A percentile compares a stretch with the other conserved stretches of the same genome.
These are phyloP conservation scores for Drosophila meridiana DNA, from an alignment of 2,888 invertebrate species.

Conservation along the genomic window DNA sequence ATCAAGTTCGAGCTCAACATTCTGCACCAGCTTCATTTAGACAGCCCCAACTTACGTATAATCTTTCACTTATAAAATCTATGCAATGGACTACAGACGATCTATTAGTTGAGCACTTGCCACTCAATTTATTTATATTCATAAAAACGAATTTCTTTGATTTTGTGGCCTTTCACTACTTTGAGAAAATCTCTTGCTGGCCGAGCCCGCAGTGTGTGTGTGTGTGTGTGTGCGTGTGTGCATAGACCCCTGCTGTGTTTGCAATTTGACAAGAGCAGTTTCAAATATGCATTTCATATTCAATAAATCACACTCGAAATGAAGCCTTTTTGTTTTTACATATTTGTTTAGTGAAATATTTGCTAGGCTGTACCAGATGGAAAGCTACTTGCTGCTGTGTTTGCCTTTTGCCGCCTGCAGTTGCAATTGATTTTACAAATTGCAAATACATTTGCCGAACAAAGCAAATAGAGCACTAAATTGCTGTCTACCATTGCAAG, in stretches of 20 bases:
- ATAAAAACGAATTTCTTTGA: conserved; percentile 20
- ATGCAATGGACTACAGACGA: not conserved
- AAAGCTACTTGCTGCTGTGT: conserved; percentile 15
- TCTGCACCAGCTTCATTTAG: not conserved
- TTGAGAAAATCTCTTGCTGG: conserved; percentile 2
- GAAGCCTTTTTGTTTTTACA: conserved; percentile 59
- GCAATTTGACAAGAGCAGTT: conserved; percentile 46
- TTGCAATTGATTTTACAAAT: conserved; percentile 72
- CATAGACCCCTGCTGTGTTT: conserved; percentile 39
- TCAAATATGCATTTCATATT: conserved; percentile 51
- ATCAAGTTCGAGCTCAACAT: too few relatives aligned
- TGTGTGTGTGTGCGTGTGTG: not conserved
- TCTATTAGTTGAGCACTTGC: not conserved
- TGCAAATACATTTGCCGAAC: conserved; percentile 61
- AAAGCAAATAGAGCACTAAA: conserved; percentile 40
- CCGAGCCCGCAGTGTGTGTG: not conserved
- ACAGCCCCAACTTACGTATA: not conserved
- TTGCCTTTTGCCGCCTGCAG: conserved; percentile 42
- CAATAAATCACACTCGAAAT: conserved; percentile 64
- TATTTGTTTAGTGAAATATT: conserved; percentile 44
- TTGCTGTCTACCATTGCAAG: conserved; percentile 34
- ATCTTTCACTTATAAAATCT: not conserved
- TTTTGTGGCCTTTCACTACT: not conserved
- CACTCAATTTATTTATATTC: not conserved
- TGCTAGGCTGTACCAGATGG: conserved; percentile 15